Conservation (phyloP, 2,888 invertebrate species). For the Hyalella azteca region DNA sequence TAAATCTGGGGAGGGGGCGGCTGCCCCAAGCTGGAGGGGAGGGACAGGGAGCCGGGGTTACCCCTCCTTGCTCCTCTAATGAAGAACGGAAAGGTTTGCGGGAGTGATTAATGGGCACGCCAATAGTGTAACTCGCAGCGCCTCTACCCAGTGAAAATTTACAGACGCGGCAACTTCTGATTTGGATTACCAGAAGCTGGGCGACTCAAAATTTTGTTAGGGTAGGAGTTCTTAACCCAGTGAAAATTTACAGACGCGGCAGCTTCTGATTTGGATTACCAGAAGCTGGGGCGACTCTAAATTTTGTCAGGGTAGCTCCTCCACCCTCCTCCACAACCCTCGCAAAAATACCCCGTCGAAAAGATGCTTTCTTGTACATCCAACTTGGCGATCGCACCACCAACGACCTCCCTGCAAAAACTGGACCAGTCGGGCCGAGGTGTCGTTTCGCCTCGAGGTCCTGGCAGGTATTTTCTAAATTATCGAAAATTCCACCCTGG, state of each 20-base stretch:
- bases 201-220: too few species aligned
- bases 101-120: slow-evolving; percentile 26
- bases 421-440: not conserved
- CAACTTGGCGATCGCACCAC: slow-evolving; percentile 30
- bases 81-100: slow-evolving; percentile 34
- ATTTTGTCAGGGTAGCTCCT: too few species aligned
- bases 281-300: too few species aligned
- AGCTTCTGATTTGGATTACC: too few species aligned
- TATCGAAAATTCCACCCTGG: slow-evolving; percentile 20
- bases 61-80: slow-evolving; percentile 27
- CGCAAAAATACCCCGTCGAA: slow-evolving; percentile 7
- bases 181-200: too few species aligned
- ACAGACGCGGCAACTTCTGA: too few species aligned
- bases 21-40: not conserved
- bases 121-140: slow-evolving; percentile 30
- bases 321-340: too few species aligned
- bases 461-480: slow-evolving; percentile 35
- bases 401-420: slow-evolving; percentile 22
- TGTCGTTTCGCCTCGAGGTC: slow-evolving; percentile 25
- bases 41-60: not conserved
- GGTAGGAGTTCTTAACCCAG: too few species aligned
- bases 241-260: too few species aligned
- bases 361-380: slow-evolving; percentile 36
- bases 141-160: too few species aligned
- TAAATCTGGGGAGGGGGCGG: not conserved